Conservation (phyloP, 2,797 vertebrate species). For the Tapera naevia region DNA sequence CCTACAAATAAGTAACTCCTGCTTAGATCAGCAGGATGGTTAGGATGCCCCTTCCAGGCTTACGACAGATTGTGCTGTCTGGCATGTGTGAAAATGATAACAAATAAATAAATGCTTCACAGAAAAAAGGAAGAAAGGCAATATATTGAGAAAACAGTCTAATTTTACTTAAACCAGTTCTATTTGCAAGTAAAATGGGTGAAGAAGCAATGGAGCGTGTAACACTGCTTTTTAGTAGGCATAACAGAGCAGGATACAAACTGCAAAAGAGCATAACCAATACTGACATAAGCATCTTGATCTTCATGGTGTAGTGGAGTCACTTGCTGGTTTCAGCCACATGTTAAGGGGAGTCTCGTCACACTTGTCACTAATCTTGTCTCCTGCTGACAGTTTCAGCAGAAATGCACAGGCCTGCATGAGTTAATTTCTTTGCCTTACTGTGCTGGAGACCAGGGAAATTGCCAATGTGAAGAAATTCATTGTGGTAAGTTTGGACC, state of each 20-base stretch:
- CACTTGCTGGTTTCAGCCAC: not conserved
- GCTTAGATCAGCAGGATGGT: not conserved
- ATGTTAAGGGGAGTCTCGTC: not conserved
- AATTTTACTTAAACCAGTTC: not conserved
- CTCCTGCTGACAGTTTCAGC: not conserved
- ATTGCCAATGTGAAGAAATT: not conserved
- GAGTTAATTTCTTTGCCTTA: not conserved
- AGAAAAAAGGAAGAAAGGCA: not conserved
- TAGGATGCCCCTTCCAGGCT: not conserved
- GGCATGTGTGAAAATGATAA: not conserved
- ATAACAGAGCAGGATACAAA: not conserved
- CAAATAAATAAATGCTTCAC: not conserved
- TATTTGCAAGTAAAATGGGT: not conserved
- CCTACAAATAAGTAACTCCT: not conserved
- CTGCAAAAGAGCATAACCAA: not conserved
- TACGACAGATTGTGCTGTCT: not conserved
- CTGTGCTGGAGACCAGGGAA: not conserved
- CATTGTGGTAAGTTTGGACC: not conserved
- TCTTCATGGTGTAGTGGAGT: not conserved
- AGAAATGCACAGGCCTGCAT: not conserved
- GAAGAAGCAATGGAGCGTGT: not conserved
- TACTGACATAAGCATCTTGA: not conserved
- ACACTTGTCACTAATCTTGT: not conserved
- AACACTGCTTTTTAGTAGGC: not conserved
- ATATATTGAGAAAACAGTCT: not conserved